Base-by-base conservation (phyloP, 2,797 vertebrate genomes). In the Rhyacichthys aspro region DNA sequence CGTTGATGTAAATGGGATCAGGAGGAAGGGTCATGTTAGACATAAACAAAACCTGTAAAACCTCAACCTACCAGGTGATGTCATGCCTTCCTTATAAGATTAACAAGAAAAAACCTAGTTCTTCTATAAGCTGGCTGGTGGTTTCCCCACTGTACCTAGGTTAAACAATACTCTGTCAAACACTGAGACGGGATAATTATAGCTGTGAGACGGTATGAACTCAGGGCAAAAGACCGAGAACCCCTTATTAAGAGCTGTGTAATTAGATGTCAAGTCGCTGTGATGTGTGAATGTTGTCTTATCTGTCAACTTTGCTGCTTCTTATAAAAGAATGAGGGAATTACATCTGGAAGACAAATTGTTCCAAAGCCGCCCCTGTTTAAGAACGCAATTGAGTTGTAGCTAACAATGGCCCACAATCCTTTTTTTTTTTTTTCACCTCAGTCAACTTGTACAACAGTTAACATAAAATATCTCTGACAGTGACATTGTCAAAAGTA, bases 101-200 rank as follows among this genome's bases (percentile, higher is more conserved):
- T 84, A 89, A 85, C 87, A 79, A 88, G 77, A 70, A 84, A 87
- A 90, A 68, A 84, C 63, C 60, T 72, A 15, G 72, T 86, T 86
- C 67, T 71, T 70, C 18, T 42, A 48, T 61, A 85, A 88, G 59
- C 82, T 67, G 76, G 70, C 59, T 34, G 67, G 66, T 76, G 75
- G 79, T 88, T 89, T 88, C 90, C 88, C 86, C 86, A 78, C 74
- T 78, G 72, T 75, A 77, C 78, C 80, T 82, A 80, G 53, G 84
- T 86, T 86, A 86, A 89, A 84, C 80, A 87, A 90, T 87, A 72
- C 82, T 74, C 83, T 90, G 90, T 92, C 89, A 92, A 77, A 82
- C 80, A 78, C 65, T 65, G 79, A 91, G 91, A 92, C 69, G 69
- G 90, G 90, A 88, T 94, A 92, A 95, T 94, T 91, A 92, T 45